Conservation (phyloP, 2,888 invertebrate genomes). For the Resseliella maxima region DNA sequence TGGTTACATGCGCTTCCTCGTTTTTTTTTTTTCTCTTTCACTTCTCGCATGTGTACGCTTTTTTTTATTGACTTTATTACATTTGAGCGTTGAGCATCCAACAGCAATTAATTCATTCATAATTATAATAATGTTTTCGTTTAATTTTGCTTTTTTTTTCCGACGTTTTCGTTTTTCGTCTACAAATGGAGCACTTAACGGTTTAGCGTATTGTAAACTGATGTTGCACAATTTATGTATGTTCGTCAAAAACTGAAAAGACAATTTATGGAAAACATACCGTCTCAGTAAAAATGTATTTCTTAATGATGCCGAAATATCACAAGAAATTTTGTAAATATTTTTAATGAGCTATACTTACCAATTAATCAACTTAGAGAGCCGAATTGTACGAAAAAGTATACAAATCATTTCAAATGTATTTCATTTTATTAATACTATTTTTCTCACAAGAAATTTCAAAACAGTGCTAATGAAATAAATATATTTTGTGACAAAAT, state of each 20-base stretch:
- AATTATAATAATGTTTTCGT: constrained; percentile 39
- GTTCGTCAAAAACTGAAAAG: neutral
- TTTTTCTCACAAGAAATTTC: no score
- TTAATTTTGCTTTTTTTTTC: constrained; percentile 17
- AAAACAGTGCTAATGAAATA: no score
- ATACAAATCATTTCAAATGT: no score
- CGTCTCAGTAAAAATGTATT: no score
- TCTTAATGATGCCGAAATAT: no score
- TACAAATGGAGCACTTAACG: neutral
- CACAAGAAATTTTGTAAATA: no score
- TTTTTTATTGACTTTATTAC: constrained; percentile 34
- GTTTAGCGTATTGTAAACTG: neutral
- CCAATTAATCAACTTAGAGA: no score
- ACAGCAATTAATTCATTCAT: constrained; percentile 49
- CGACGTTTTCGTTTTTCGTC: neutral
- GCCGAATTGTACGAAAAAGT: no score
- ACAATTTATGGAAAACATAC: constrained; percentile 25
- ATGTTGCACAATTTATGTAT: neutral
- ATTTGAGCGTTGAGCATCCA: neutral
- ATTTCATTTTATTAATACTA: no score
- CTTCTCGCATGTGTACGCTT: neutral
- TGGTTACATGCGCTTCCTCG: constrained; percentile 24
- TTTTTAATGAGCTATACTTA: no score
- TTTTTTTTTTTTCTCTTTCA: neutral
- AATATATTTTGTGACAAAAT: no score